Conservation (phyloP, 2,888 invertebrate species). For the Spialia ferax region DNA sequence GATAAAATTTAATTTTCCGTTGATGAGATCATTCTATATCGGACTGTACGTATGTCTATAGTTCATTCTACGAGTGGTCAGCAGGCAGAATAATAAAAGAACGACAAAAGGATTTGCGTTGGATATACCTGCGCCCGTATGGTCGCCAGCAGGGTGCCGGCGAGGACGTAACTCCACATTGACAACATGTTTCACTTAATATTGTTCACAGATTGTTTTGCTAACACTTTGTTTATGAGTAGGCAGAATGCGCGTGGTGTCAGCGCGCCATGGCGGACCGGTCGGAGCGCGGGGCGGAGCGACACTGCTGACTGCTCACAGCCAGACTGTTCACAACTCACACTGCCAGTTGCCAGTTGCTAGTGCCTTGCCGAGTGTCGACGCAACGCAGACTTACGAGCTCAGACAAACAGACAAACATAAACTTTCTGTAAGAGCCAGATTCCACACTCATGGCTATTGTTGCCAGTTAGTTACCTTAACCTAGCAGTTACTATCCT, state of each 20-base stretch:
- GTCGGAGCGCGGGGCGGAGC: slow-evolving; percentile 70
- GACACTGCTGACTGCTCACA: slow-evolving; percentile 62
- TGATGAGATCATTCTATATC: slow-evolving; percentile 48
- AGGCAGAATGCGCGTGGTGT: slow-evolving; percentile 51
- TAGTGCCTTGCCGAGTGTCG: not conserved
- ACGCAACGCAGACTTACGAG: slow-evolving; percentile 50
- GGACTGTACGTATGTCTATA: slow-evolving; percentile 15
- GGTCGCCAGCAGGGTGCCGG: slow-evolving; percentile 64
- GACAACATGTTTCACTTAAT: slow-evolving; percentile 66
- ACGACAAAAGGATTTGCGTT: slow-evolving; percentile 6
- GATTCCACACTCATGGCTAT: slow-evolving; percentile 62
- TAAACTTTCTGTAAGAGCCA: slow-evolving; percentile 76
- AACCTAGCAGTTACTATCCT: slow-evolving; percentile 28
- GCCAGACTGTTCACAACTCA: slow-evolving; percentile 41
- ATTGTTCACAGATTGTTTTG: slow-evolving; percentile 30
- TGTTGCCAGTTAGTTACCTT: slow-evolving; percentile 28
- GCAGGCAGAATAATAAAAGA: slow-evolving; percentile 26
- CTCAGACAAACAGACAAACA: slow-evolving; percentile 63
- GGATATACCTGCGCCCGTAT: slow-evolving; percentile 42
- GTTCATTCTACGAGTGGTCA: slow-evolving; percentile 31
- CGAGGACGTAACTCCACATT: slow-evolving; percentile 62
- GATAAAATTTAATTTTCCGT: slow-evolving; percentile 1
- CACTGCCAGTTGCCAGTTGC: slow-evolving; percentile 43
- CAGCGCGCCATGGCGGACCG: slow-evolving; percentile 74
- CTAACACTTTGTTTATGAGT: slow-evolving; percentile 54